phyloP scores from a whole-genome alignment of 92 coral and sea anemone genomes.

The Micromussa lordhowensis region DNA sequence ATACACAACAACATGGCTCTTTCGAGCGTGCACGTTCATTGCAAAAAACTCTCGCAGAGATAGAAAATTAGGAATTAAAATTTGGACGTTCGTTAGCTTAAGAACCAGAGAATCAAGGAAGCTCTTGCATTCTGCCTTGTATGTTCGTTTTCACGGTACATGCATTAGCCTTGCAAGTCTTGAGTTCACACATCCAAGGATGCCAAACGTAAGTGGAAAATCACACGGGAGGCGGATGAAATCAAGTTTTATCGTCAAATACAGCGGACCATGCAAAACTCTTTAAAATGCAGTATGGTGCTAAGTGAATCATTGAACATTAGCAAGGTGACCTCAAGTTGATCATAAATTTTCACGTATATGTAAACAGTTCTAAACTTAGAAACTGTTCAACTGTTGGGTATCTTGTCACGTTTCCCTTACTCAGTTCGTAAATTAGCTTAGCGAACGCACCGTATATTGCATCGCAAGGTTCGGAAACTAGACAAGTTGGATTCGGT shows the following conservation, averaged over 20 bases:
- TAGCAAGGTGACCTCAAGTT: neutral
- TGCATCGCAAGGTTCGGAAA: neutral
- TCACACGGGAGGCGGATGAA: neutral
- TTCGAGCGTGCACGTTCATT: neutral
- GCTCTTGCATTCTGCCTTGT: neutral
- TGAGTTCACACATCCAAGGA: neutral
- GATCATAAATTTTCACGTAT: neutral
- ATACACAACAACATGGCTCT: neutral
- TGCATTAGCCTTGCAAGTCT: neutral
- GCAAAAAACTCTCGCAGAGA: neutral
- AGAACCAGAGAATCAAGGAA: neutral
- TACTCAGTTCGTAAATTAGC: neutral
- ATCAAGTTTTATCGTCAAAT: slow-evolving; percentile 13
- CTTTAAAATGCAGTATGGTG: neutral
- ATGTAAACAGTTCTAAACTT: slow-evolving; percentile 4
- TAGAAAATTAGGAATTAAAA: neutral
- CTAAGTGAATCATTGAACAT: too few species aligned
- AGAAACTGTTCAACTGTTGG: neutral
- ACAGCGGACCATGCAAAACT: neutral
- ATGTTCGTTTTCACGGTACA: neutral
- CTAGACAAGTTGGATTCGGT: neutral
- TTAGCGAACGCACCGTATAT: neutral
- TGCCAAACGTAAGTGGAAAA: neutral
- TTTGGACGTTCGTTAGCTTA: neutral
- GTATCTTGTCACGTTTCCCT: neutral